phyloP scores from a whole-genome alignment of 2,888 invertebrate species.

The Athalia rosae region DNA sequence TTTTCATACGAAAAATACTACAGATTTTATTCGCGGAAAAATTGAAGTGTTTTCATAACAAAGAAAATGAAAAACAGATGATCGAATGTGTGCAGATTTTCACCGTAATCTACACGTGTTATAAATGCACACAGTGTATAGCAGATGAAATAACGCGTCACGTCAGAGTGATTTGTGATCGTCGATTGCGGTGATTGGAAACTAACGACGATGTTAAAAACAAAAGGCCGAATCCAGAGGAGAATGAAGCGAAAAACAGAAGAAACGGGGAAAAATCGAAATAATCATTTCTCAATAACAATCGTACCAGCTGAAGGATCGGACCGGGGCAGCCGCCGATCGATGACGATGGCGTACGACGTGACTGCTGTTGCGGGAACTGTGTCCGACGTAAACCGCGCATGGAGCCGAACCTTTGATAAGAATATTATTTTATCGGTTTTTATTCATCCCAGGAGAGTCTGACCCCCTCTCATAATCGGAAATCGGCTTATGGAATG shows the following conservation, averaged over 20 bases:
- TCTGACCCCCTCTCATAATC: conserved; percentile 35
- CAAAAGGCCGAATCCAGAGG: background rate
- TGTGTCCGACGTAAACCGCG: background rate
- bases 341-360: conserved; percentile 31
- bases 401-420: conserved; percentile 21
- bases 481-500: conserved; percentile 24
- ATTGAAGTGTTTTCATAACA: no score
- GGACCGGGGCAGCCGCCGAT: conserved; percentile 21
- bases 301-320: conserved; percentile 43
- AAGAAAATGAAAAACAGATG: no score
- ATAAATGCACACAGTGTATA: no score
- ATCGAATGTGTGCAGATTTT: no score
- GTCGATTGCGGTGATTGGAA: background rate
- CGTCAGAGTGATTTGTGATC: no score
- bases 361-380: no score
- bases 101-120: no score
- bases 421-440: conserved; percentile 18
- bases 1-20: no score
- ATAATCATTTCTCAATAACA: conserved; percentile 30
- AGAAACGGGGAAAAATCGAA: background rate
- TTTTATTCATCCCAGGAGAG: conserved; percentile 35
- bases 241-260: background rate
- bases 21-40: no score
- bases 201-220: background rate
- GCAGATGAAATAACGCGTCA: no score